Conservation (phyloP, 2,888 invertebrate species). For the Strigamia maritima region DNA sequence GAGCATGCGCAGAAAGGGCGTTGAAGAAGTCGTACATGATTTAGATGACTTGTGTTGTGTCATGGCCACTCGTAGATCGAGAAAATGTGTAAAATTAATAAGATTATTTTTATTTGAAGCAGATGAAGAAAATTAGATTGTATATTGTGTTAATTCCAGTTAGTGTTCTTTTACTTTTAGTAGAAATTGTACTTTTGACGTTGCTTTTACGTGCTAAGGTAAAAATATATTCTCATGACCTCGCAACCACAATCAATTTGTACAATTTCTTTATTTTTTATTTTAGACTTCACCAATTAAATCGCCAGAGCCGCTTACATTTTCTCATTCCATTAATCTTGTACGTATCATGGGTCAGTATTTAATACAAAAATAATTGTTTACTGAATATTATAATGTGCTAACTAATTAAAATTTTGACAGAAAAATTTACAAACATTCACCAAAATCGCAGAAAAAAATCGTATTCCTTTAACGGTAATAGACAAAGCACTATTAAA, state of each 20-base stretch:
- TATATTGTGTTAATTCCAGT: neutral
- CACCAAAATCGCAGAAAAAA: constrained; percentile 8
- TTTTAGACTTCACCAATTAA: neutral
- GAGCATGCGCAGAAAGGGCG: no score
- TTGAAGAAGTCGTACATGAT: no score
- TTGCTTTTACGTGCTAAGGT: constrained; percentile 4
- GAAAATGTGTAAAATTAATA: neutral
- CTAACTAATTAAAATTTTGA: neutral
- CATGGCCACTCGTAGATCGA: no score
- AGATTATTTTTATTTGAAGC: neutral
- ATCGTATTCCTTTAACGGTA: neutral
- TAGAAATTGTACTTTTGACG: constrained; percentile 7
- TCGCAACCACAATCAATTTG: no score
- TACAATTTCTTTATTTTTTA: neutral
- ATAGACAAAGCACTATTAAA: constrained; percentile 1
- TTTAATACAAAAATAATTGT: neutral
- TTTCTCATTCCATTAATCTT: constrained; percentile 5
- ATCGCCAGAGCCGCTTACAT: neutral
- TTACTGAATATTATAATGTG: neutral
- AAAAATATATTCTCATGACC: no score
- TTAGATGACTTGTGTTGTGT: no score
- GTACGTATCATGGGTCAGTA: constrained; percentile 31
- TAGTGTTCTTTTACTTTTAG: neutral
- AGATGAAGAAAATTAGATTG: constrained; percentile 15
- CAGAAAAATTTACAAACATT: constrained; percentile 22